Base-by-base conservation (phyloP, 2,797 vertebrate species). In the Paguma larvata region DNA sequence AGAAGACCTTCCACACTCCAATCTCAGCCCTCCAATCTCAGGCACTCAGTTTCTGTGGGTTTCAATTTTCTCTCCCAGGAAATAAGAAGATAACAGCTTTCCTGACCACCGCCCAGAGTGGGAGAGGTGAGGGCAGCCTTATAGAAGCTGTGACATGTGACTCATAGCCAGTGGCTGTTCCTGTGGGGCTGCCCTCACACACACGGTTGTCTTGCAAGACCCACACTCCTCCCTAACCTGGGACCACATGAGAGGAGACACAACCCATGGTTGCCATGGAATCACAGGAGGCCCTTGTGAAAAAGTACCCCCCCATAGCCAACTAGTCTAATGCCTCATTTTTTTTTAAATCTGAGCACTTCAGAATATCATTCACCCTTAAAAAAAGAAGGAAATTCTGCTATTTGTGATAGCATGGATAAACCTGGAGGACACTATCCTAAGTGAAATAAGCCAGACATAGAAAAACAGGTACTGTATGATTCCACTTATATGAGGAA, bases 91-190 rank as follows among this genome's bases (percentile, higher is more conserved):
- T 25, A 65, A 38, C 6, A 91, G 51, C n/a, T 38, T 2, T 16
- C 44, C 30, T 27, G 0, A 65, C 38, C 16, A n/a, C 23, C 32
- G 73, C 32, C 67, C 53, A 4, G 14, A 78, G 51, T 23, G 19
- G 46, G 11, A 5, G 32, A 51, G n/a, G 41, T 0, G 0, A 84
- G 41, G 8, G 16, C 19, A 75, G 16, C 8, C 2, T 41, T 34
- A 15, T 19, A n/a, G 7, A 62, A 56, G 62, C 83, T 16, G 9
- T n/a, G 27, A 73, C 2, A 46, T 46, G 51, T 80, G 44, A 12
- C 30, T 77, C 23, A 4, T 41, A 30, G 48, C 16, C 38, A 48
- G 30, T 11, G 30, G 67, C 38, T 56, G 46, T 32, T 32, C 10
- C 48, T 3, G 5, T 0, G 41, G 0, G 6, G 18, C 12, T 30